phyloP scores from a whole-genome alignment of 2,888 invertebrate species.

The Pandemis cinnamomeana region DNA sequence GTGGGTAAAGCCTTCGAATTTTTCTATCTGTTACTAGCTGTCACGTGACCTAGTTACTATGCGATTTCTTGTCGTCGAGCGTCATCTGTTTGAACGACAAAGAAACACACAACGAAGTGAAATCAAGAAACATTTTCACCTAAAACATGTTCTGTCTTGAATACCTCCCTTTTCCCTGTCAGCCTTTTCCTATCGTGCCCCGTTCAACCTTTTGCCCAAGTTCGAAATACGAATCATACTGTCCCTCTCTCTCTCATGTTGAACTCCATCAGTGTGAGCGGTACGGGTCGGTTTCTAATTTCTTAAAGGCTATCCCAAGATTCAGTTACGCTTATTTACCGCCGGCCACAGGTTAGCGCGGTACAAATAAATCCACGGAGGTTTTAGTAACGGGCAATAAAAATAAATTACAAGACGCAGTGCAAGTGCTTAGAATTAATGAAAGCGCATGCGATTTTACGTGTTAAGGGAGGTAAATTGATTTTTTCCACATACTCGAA shows the following conservation, averaged over 20 bases:
- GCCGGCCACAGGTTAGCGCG: conserved; percentile 43
- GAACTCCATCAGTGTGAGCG: too few species aligned
- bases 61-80: too few species aligned
- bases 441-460: conserved; percentile 38
- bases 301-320: neutral
- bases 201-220: neutral
- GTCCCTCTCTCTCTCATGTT: too few species aligned
- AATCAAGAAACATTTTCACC: neutral
- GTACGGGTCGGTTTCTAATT: too few species aligned
- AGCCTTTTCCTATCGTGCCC: neutral
- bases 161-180: neutral
- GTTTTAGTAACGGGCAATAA: conserved; percentile 40
- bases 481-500: conserved; percentile 13
- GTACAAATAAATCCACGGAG: conserved; percentile 44
- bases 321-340: conserved; percentile 44
- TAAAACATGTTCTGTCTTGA: neutral
- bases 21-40: too few species aligned
- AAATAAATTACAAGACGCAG: conserved; percentile 38
- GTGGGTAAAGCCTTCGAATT: too few species aligned
- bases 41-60: too few species aligned
- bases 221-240: neutral
- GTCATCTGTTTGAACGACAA: too few species aligned
- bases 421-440: conserved; percentile 41
- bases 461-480: conserved; percentile 25
- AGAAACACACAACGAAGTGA: too few species aligned